These are phyloP conservation scores for Patiria pectinifera DNA, from an alignment of 53 echinoderm and acorn worm genomes.

Conservation along the genomic window DNA sequence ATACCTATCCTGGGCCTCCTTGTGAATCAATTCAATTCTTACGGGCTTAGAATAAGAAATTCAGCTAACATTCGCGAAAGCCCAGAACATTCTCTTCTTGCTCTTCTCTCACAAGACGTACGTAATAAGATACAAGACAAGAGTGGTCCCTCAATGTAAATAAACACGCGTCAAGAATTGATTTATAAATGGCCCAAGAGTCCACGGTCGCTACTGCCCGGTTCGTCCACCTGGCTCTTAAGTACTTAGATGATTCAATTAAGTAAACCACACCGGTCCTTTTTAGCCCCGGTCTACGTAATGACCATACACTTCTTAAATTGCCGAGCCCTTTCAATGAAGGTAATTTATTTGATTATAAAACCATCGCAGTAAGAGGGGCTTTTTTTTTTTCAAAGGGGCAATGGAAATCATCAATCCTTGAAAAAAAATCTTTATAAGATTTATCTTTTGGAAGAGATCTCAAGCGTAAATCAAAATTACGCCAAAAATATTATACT, in stretches of 20 bases:
- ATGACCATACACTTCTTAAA: neutral
- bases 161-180: neutral
- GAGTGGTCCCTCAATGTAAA: neutral
- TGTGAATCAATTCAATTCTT: too few relatives aligned
- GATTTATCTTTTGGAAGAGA: too few relatives aligned
- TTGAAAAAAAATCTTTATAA: too few relatives aligned
- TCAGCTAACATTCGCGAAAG: too few relatives aligned
- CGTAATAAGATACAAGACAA: neutral
- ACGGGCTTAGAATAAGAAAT: too few relatives aligned
- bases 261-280: neutral
- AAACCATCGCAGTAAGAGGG: too few relatives aligned
- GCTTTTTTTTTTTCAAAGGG: too few relatives aligned
- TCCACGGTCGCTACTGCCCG: neutral
- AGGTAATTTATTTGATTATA: neutral
- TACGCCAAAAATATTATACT: too few relatives aligned
- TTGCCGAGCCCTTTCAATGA: neutral
- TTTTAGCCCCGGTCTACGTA: neutral
- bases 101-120: neutral
- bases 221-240: conserved; percentile 13
- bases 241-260: conserved; percentile 15
- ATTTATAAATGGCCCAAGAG: neutral
- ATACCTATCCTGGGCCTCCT: too few relatives aligned
- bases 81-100: too few relatives aligned
- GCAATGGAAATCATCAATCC: too few relatives aligned
- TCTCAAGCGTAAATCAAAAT: too few relatives aligned